These are phyloP conservation scores for Phenganax subtilis DNA, from an alignment of 92 coral and sea anemone species.

Conservation along the genomic window DNA sequence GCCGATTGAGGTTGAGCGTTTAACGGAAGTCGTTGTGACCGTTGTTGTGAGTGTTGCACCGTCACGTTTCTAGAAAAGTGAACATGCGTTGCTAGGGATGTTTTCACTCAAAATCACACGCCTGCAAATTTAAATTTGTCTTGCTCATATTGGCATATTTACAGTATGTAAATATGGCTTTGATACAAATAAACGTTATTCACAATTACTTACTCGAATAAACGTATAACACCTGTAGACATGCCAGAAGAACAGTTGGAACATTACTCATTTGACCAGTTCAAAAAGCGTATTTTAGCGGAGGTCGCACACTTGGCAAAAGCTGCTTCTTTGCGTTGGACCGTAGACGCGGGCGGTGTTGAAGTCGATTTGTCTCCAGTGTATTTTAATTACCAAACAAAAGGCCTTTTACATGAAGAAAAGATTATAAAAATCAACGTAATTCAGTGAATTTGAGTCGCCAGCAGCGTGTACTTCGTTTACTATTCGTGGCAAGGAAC, in stretches of 20 bases:
- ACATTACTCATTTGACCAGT: neutral
- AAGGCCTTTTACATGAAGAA: neutral
- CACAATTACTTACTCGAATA: constrained; percentile 4
- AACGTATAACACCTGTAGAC: constrained; percentile 15
- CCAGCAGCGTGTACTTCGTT: constrained; percentile 10
- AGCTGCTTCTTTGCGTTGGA: constrained; percentile 17
- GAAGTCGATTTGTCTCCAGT: constrained; percentile 16
- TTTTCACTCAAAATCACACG: too few species aligned
- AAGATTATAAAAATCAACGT: neutral
- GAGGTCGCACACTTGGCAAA: constrained; percentile 13
- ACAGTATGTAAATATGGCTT: neutral
- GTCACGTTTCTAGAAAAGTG: too few species aligned
- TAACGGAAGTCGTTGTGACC: too few species aligned
- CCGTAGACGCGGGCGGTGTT: neutral
- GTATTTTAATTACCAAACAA: neutral
- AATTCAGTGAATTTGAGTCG: neutral
- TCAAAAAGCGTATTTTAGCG: neutral
- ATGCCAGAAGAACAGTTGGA: neutral
- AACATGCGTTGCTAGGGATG: too few species aligned
- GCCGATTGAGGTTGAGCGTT: too few species aligned
- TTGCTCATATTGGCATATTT: too few species aligned
- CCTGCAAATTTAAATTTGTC: too few species aligned
- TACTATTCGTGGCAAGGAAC: neutral
- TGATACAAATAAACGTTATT: constrained; percentile 7
- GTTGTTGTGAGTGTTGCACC: too few species aligned